Evolutionary conservation across 92 coral and sea anemone species (phyloP).

Genomic region (Metridium senile): DNA sequence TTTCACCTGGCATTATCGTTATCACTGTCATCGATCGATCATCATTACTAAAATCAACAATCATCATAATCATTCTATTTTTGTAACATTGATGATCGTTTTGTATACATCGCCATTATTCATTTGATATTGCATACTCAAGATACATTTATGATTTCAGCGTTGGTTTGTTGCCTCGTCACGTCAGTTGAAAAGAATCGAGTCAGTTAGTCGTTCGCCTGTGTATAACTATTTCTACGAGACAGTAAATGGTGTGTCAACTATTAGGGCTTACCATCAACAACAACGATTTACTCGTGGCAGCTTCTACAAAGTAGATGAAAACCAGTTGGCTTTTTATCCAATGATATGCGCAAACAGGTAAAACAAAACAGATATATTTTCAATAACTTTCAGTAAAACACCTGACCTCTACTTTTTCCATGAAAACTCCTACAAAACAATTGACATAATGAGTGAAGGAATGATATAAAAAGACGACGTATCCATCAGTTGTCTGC

Average conservation of each 20-base stretch:
- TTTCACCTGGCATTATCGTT: neutral
- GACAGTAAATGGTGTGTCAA: slow-evolving; percentile 79
- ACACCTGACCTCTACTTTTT: too few species aligned
- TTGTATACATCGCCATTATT: neutral
- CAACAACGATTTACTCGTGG: slow-evolving; percentile 83
- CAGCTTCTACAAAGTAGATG: slow-evolving; percentile 81
- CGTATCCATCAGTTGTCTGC: too few species aligned
- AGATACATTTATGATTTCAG: slow-evolving; percentile 26
- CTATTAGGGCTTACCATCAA: slow-evolving; percentile 83
- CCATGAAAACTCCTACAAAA: too few species aligned
- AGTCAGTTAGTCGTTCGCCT: slow-evolving; percentile 91
- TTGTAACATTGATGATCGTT: neutral
- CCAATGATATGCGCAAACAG: slow-evolving; percentile 79
- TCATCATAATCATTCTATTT: too few species aligned
- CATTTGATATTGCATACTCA: neutral
- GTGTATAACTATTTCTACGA: slow-evolving; percentile 92
- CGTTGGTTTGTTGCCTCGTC: slow-evolving; percentile 82
- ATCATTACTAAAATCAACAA: neutral
- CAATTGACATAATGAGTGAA: too few species aligned
- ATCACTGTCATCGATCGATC: neutral
- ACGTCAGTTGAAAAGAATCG: slow-evolving; percentile 90
- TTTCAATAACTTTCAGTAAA: too few species aligned
- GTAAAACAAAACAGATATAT: slow-evolving; percentile 37
- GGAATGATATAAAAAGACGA: too few species aligned
- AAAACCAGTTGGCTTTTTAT: slow-evolving; percentile 83